Percentiles rank a stretch among this genome's conserved stretches.
These are phyloP conservation scores for Lottia gigantea DNA, from an alignment of 2,888 invertebrate genomes.

Conservation along the genomic window DNA sequence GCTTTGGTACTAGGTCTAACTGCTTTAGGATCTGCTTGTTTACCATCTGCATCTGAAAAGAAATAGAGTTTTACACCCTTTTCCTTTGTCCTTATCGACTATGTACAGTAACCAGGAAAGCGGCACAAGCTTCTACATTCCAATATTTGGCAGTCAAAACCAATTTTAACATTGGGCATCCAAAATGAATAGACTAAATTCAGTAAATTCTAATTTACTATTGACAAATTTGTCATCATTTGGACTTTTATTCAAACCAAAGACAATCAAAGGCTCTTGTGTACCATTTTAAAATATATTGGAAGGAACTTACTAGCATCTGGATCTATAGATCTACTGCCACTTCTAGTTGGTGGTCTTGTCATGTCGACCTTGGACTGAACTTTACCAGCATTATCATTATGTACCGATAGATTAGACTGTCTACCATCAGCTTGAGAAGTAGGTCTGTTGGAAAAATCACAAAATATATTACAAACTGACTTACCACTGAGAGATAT, in stretches of 20 bases:
- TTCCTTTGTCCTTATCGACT: no score
- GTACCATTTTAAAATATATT: slow-evolving; percentile 3
- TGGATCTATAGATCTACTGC: slow-evolving; percentile 55
- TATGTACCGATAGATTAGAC: neutral
- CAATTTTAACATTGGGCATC: no score
- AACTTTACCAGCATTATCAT: neutral
- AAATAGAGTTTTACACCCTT: neutral
- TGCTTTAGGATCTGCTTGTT: slow-evolving; percentile 25
- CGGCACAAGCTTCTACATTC: no score
- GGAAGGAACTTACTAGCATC: slow-evolving; percentile 27
- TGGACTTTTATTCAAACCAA: no score
- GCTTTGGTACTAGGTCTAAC: slow-evolving; percentile 41
- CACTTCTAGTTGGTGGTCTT: slow-evolving; percentile 64
- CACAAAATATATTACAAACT: no score
- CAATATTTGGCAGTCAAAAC: no score
- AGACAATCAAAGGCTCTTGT: neutral
- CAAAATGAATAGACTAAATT: no score
- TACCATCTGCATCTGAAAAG: neutral
- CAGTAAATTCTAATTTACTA: no score
- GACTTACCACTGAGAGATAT: no score
- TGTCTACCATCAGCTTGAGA: slow-evolving; percentile 4
- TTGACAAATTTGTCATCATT: no score
- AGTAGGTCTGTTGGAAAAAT: neutral
- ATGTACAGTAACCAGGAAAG: no score
- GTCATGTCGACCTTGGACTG: slow-evolving; percentile 31